These are phyloP conservation scores for Conus canariensis DNA, from an alignment of 2,888 invertebrate species.

Conservation along the genomic window DNA sequence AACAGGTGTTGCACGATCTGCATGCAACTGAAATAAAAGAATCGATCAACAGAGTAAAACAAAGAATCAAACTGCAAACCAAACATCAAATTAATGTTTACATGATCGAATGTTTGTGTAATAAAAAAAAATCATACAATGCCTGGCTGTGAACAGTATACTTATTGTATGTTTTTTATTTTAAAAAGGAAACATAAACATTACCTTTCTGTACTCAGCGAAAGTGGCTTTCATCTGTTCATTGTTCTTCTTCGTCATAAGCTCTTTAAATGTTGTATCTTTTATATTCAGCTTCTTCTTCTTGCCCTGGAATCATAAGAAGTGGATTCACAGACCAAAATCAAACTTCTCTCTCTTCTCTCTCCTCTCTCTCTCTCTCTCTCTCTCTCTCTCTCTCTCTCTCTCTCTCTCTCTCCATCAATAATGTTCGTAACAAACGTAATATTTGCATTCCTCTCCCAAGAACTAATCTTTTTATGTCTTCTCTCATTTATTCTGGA, in stretches of 20 bases:
- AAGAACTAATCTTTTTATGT: neutral
- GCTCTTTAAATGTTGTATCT: conserved; percentile 56
- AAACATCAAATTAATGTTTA: no score
- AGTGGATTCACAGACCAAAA: neutral
- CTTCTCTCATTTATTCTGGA: no score
- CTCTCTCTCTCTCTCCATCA: conserved; percentile 1
- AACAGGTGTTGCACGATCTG: no score
- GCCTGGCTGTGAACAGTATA: no score
- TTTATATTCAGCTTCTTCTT: conserved; percentile 47
- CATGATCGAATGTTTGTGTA: no score
- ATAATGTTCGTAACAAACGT: no score
- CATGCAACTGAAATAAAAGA: no score
- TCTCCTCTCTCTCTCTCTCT: conserved; percentile 3
- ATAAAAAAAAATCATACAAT: no score
- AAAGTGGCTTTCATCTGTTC: conserved; percentile 68
- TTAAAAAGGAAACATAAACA: no score
- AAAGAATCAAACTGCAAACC: no score
- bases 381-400: conserved; percentile 2
- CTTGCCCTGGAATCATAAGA: conserved; percentile 53
- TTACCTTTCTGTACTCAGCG: conserved; percentile 69
- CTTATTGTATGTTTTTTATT: no score
- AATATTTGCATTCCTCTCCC: neutral
- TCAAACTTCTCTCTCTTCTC: neutral
- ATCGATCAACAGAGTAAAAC: no score
- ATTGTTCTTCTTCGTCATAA: conserved; percentile 62